Conservation (phyloP, 2,888 invertebrate species). For the Bombylius major region DNA sequence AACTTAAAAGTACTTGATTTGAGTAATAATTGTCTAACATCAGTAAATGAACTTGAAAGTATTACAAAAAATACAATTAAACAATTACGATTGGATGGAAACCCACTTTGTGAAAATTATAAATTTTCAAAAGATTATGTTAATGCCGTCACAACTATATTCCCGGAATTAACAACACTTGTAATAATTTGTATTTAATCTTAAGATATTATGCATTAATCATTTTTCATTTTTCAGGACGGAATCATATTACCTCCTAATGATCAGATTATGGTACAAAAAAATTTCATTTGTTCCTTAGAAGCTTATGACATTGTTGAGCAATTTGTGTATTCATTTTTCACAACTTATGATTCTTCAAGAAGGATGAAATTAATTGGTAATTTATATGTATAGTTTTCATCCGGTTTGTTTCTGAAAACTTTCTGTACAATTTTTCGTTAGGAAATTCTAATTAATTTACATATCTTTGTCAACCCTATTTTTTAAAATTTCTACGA, state of each 20-base stretch:
- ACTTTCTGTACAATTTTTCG: too few species aligned
- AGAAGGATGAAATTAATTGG: constrained; percentile 6
- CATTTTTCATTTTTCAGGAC: constrained; percentile 4
- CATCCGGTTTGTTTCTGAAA: too few species aligned
- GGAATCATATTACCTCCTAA: constrained; percentile 4
- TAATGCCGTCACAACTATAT: constrained; percentile 8
- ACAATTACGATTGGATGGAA: constrained; percentile 11
- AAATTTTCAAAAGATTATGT: constrained; percentile 6
- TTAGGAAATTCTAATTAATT: too few species aligned
- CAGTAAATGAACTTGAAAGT: constrained; percentile 5
- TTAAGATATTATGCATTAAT: neutral
- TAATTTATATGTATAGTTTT: neutral
- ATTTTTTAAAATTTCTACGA: too few species aligned
- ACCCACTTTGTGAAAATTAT: constrained; percentile 14
- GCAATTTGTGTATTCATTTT: constrained; percentile 12
- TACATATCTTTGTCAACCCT: too few species aligned
- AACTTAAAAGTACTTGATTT: constrained; percentile 12
- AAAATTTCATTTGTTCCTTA: constrained; percentile 12
- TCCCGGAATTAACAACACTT: constrained; percentile 10
- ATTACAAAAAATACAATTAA: constrained; percentile 9
- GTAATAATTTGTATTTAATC: constrained; percentile 1
- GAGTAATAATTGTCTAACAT: constrained; percentile 11
- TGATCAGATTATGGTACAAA: neutral
- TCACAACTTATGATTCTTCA: constrained; percentile 10
- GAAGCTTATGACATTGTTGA: constrained; percentile 14